Evolutionary conservation across 2,888 invertebrate genomes (phyloP), one percentile per base, ranked within the genome.

Genomic region (Vannuccia rotundouncinata): DNA sequence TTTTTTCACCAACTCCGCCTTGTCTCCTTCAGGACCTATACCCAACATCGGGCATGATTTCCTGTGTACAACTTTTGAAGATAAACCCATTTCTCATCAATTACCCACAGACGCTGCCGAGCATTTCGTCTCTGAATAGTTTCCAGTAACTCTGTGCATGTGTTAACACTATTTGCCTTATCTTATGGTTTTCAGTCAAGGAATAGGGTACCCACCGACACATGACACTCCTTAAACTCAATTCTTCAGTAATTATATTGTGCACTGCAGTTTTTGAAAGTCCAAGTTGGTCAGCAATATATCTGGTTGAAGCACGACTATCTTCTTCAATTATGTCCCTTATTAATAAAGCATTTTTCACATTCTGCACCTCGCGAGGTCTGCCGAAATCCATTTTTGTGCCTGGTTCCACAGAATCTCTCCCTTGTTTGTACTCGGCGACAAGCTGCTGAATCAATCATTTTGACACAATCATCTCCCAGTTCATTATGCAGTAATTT

Each of bases 131-230:
- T 45, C 45, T 45, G 10, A 45, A 45, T 66, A 66, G 66, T 66
- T 66, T 66, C 66, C 66, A 66, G 66, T 66, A 66, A 66, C 66
- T 66, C 66, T 66, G 66, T 66, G 66, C 66, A 66, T 66, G 22
- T 66, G 66, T 17, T 66, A 66, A 66, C 66, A 17, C 66, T 66
- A 66, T 66, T 66, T 66, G 66, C 66, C 66, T 66, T 66, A 22
- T 66, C 66, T 66, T 66, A 22, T 66, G 66, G 66, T 66, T 66
- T 66, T 66, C 66, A 66, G 66, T 66, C 66, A 66, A 66, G 66
- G 66, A 66, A 66, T 66, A 66, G 66, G 66, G 66, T 66, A 66
- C 25, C 66, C 66, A 66, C 66, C 66, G 66, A 66, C 5, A 66
- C 22, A 45, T 45, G 45, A 45, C 45, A 45, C 45, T 45, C 45